Conservation (phyloP, 2,888 invertebrate genomes). For the Drosophila tanythrix region DNA sequence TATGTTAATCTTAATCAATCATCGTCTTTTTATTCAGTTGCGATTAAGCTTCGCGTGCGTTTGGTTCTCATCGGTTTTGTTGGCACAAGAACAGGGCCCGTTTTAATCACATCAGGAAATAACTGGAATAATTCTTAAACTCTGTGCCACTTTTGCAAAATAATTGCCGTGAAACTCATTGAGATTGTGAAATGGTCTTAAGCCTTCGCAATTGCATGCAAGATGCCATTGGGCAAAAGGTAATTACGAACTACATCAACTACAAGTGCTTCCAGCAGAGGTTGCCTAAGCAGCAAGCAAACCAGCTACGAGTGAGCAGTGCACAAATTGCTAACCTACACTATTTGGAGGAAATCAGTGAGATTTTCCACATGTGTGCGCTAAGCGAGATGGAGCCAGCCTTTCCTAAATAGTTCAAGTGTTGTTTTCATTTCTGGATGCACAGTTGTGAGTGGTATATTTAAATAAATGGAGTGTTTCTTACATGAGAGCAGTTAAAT, state of each 20-base stretch:
- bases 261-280: not conserved
- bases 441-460: not conserved
- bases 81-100: not conserved
- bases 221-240: conserved; percentile 50
- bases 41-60: conserved; percentile 19
- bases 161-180: conserved; percentile 2
- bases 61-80: conserved; percentile 11
- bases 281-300: not conserved
- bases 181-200: conserved; percentile 48
- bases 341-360: not conserved
- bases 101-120: not conserved
- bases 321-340: not conserved
- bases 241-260: conserved; percentile 30
- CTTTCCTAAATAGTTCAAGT: not conserved
- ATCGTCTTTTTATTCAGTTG: conserved; percentile 41
- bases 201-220: conserved; percentile 64
- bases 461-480: not conserved
- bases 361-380: not conserved
- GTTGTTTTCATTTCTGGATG: not conserved
- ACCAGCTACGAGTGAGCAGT: not conserved
- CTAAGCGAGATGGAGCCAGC: not conserved
- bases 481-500: not conserved
- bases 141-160: not conserved
- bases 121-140: not conserved
- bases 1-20: conserved; percentile 7